Conservation (phyloP, 1,140 invertebrate species). For the Eufriesea mexicana region DNA sequence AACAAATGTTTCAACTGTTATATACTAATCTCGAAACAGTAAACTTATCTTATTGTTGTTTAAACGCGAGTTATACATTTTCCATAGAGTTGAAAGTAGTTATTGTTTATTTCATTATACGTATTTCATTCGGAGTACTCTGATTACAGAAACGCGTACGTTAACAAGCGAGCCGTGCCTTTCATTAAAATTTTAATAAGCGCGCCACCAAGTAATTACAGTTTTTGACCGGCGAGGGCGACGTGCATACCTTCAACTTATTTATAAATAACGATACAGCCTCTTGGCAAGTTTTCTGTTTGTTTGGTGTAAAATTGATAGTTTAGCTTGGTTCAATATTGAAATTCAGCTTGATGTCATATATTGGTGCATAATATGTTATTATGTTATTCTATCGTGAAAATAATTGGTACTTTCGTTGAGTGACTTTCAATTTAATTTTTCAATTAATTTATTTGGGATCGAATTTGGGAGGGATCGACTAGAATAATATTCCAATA, state of each 20-base stretch:
- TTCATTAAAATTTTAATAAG: constrained; percentile 13
- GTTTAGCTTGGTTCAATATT: not conserved
- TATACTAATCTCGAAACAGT: not conserved
- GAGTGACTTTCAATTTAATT: no score
- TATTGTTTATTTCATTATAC: not conserved
- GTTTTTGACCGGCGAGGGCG: not conserved
- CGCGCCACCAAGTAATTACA: not conserved
- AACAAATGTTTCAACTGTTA: not conserved
- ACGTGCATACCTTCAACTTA: not conserved
- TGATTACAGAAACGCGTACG: not conserved
- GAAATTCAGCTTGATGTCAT: no score
- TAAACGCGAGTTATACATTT: not conserved
- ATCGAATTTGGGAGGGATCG: no score
- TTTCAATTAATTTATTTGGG: no score
- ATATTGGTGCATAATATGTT: no score
- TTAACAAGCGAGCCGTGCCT: not conserved
- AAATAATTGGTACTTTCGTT: no score
- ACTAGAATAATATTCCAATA: no score
- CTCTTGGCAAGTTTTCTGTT: not conserved
- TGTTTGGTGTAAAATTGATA: not conserved
- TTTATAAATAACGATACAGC: not conserved
- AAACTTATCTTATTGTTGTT: not conserved
- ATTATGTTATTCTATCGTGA: no score
- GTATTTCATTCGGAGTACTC: not conserved
- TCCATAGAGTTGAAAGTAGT: not conserved